Evolutionary conservation across 1,140 invertebrate genomes (phyloP), one percentile per base, ranked within the genome.

Genomic region (Aphis gossypii): DNA sequence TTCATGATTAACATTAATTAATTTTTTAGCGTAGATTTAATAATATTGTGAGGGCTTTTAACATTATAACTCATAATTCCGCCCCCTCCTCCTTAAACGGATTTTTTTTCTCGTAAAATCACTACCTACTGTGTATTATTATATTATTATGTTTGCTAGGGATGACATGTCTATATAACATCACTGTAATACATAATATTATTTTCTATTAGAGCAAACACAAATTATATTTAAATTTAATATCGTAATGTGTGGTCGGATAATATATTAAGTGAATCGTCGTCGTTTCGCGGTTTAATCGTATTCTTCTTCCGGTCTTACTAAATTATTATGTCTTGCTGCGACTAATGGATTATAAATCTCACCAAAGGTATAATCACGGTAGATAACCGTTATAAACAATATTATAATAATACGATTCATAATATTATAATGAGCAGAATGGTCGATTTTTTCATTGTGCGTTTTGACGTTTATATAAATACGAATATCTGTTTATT

Each of bases 221-320:
- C n/a, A 76, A n/a, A n/a, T 76, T 76, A n/a, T 76, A 76, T n/a
- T 76, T 76, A 76, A 76, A 68, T 68, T 0, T 3, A 68, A n/a
- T 30, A n/a, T n/a, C n/a, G 4, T 18, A 14, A 76, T 76, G 60
- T 76, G 60, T 14, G n/a, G 60, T n/a, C 30, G 60, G 30, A 76
- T 76, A 14, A 76, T 76, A 76, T 60, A 60, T 76, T 86, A 86
- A 86, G 44, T 86, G 44, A 86, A 86, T 86, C 44, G 44, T 46
- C 14, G 44, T 46, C 84, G 84, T 46, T 86, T 46, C 44, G 4
- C 3, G 25, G 41, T 46, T 86, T 87, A 46, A n/a, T 87, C 48
- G n/a, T 35, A 18, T 35, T 46, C 7, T 87, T 35, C 44, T 25
- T 87, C 86, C 46, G 30, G 25, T 89, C 6, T 38, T 1, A 51